Evolutionary conservation across 2,113 vertebrate species (phyloP).

Genomic region (Ascaphus truei): DNA sequence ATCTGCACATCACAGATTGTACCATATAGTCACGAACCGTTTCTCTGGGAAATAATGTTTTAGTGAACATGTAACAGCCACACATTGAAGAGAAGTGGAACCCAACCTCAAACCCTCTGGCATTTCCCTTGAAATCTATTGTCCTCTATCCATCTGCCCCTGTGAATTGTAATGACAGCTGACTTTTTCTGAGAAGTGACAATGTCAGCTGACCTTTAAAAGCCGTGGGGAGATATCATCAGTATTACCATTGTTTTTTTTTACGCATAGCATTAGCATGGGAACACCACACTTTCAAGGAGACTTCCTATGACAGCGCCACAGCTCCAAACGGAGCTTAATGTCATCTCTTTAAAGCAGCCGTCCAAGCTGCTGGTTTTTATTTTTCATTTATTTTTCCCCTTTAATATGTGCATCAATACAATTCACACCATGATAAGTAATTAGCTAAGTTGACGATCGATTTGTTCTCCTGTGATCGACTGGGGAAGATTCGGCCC

Average conservation of each 20-base stretch:
- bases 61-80: neutral
- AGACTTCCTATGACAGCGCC: conserved; percentile 43
- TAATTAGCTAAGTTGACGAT: no score
- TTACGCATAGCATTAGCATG: conserved; percentile 26
- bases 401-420: no score
- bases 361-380: no score
- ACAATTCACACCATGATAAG: no score
- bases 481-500: no score
- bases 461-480: no score
- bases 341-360: conserved; percentile 29
- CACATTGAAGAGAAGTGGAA: neutral
- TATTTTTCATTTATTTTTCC: no score
- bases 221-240: conserved; percentile 37
- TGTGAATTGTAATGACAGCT: conserved; percentile 23
- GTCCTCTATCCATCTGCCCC: neutral
- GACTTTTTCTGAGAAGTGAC: conserved; percentile 33
- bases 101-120: neutral
- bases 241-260: conserved; percentile 43
- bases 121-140: conserved; percentile 16
- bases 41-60: neutral
- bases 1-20: no score
- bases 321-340: conserved; percentile 43
- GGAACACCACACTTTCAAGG: conserved; percentile 21
- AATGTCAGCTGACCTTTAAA: conserved; percentile 39
- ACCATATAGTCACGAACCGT: neutral